Conservation (phyloP, 2,113 vertebrate species). For the Megaceryle maxima region DNA sequence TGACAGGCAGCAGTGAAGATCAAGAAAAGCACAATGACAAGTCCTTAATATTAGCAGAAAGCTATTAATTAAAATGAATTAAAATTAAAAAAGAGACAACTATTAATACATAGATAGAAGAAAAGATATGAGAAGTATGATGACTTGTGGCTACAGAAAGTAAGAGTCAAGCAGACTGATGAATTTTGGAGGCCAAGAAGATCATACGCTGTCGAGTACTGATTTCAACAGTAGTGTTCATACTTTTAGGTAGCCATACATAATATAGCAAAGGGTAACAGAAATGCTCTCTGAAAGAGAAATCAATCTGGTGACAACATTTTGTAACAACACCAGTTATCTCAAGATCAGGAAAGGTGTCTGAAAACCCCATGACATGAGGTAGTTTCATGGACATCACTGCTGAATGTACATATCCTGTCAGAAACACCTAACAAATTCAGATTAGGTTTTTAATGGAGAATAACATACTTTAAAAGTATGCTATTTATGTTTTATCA, state of each 20-base stretch:
- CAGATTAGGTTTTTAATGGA: neutral
- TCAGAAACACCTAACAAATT: neutral
- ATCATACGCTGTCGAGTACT: neutral
- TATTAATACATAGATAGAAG: neutral
- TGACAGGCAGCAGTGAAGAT: neutral
- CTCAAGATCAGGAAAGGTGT: neutral
- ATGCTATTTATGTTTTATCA: neutral
- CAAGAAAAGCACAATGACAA: neutral
- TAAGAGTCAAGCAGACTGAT: neutral
- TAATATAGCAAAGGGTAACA: neutral
- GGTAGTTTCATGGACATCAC: neutral
- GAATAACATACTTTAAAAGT: neutral
- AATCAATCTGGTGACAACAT: neutral
- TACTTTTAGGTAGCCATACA: neutral
- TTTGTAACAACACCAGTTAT: neutral
- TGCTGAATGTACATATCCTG: accelerated
- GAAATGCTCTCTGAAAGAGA: neutral
- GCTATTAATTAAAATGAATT: neutral
- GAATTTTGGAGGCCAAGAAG: neutral
- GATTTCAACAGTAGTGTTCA: neutral
- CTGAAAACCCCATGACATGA: neutral
- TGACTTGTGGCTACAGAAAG: neutral
- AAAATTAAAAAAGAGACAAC: too few relatives aligned
- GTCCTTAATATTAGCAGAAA: neutral
- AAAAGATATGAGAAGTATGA: neutral